Percentiles rank a stretch among this genome's conserved stretches.
phyloP scores from a whole-genome alignment of 1,140 invertebrate genomes.

The Dinoponera quadriceps region DNA sequence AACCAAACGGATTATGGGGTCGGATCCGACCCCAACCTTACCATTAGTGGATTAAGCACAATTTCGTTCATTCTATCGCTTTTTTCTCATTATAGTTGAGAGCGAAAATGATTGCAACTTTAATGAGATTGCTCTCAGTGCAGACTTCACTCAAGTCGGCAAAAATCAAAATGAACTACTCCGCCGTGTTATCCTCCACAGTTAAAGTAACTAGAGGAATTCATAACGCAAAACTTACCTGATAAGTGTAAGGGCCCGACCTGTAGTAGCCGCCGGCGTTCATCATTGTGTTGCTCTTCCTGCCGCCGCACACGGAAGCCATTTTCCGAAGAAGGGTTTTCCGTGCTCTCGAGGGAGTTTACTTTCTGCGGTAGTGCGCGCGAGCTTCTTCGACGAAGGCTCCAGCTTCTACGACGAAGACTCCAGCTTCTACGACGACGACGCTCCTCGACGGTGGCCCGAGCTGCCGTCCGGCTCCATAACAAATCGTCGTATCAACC shows the following conservation, averaged over 20 bases:
- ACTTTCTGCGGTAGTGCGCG: not conserved
- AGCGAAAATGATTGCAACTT: no score
- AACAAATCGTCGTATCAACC: not conserved
- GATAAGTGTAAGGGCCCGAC: constrained; percentile 82
- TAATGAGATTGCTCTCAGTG: no score
- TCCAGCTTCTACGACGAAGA: not conserved
- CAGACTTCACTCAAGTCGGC: not conserved
- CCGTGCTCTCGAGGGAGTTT: not conserved
- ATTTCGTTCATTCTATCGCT: no score
- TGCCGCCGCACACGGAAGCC: constrained; percentile 84
- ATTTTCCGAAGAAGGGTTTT: constrained; percentile 73
- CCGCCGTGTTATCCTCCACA: not conserved
- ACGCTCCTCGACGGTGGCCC: constrained; percentile 2
- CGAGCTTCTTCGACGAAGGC: no score
- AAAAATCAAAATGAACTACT: not conserved
- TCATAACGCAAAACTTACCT: constrained; percentile 75
- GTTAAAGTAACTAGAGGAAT: not conserved
- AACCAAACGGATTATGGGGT: no score
- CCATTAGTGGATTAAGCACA: no score
- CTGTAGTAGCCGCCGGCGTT: constrained; percentile 83
- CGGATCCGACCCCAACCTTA: no score
- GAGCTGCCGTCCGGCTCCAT: not conserved
- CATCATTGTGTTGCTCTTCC: constrained; percentile 82
- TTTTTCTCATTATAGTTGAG: no score
- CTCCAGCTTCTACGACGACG: not conserved